phyloP scores from a whole-genome alignment of 1,140 invertebrate genomes.

The Drosophila miranda region DNA sequence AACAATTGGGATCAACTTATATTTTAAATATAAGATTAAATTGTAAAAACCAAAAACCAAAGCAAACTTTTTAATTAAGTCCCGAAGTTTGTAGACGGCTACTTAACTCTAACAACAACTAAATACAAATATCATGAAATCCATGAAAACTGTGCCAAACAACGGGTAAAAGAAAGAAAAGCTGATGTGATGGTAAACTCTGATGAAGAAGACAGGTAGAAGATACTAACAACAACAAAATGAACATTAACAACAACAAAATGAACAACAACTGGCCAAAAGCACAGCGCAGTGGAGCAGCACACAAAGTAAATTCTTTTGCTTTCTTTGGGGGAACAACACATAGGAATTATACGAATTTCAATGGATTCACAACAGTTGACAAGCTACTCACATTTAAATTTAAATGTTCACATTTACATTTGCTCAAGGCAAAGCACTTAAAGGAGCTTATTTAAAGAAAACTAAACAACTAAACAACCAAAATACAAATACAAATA shows the following conservation, averaged over 20 bases:
- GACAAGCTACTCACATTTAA: constrained; percentile 53
- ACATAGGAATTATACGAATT: constrained; percentile 82
- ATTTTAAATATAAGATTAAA: constrained; percentile 82
- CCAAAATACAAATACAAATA: constrained; percentile 8
- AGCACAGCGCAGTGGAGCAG: constrained; percentile 34
- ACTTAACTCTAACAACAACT: constrained; percentile 38
- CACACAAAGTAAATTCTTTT: constrained; percentile 60
- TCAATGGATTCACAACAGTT: constrained; percentile 59
- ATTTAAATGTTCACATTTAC: constrained; percentile 54
- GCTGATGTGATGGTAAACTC: too few species aligned
- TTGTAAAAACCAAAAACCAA: constrained; percentile 61
- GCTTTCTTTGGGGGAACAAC: constrained; percentile 78
- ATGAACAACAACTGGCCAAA: constrained; percentile 49
- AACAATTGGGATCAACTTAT: constrained; percentile 83
- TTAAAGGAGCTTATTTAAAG: constrained; percentile 74
- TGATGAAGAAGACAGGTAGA: not conserved
- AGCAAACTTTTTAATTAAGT: constrained; percentile 61
- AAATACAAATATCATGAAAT: constrained; percentile 25
- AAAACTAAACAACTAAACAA: constrained; percentile 26
- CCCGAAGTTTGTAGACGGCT: constrained; percentile 54
- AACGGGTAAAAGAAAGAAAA: constrained; percentile 21
- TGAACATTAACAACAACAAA: constrained; percentile 19
- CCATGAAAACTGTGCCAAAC: constrained; percentile 48
- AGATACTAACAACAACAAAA: constrained; percentile 43
- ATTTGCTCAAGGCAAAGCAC: constrained; percentile 54